Evolutionary conservation across 2,888 invertebrate genomes (phyloP).

Genomic region (Caenorhabditis afra): DNA sequence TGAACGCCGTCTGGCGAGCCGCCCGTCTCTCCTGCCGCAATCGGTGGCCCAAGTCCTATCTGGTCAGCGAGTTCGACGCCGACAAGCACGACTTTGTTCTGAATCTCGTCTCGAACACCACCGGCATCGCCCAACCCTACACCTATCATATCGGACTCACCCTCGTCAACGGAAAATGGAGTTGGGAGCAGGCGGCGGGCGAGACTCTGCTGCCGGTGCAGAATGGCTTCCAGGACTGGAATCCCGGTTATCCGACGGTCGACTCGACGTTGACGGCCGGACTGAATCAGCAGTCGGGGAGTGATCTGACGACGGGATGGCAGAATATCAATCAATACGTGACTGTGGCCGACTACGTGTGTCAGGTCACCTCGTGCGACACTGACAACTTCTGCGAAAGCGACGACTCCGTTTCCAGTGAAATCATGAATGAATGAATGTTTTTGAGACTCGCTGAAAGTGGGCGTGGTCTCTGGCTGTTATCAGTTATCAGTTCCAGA

Average conservation of each 20-base stretch:
- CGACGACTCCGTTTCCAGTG: no score
- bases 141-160: constrained; percentile 46
- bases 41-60: constrained; percentile 12
- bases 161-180: constrained; percentile 16
- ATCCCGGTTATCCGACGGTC: constrained; percentile 20
- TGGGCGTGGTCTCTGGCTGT: no score
- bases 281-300: constrained; percentile 24
- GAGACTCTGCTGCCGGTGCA: constrained; percentile 5
- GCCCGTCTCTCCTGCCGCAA: constrained; percentile 49
- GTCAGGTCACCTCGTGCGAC: constrained; percentile 47
- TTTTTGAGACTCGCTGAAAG: no score
- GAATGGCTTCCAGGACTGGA: constrained; percentile 21
- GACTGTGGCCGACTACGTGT: constrained; percentile 34
- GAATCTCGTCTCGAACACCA: constrained; percentile 16
- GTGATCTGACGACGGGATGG: constrained; percentile 34
- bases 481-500: no score
- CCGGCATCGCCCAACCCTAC: constrained; percentile 27
- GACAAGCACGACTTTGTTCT: constrained; percentile 41
- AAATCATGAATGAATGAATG: no score
- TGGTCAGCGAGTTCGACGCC: constrained; percentile 42
- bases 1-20: constrained; percentile 41
- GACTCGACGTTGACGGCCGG: constrained; percentile 8
- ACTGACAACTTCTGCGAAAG: constrained; percentile 44
- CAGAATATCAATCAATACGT: constrained; percentile 18
- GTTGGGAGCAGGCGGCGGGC: constrained; percentile 39